phyloP scores from a whole-genome alignment of 2,888 invertebrate genomes.

The Mechanitis mazaeus region DNA sequence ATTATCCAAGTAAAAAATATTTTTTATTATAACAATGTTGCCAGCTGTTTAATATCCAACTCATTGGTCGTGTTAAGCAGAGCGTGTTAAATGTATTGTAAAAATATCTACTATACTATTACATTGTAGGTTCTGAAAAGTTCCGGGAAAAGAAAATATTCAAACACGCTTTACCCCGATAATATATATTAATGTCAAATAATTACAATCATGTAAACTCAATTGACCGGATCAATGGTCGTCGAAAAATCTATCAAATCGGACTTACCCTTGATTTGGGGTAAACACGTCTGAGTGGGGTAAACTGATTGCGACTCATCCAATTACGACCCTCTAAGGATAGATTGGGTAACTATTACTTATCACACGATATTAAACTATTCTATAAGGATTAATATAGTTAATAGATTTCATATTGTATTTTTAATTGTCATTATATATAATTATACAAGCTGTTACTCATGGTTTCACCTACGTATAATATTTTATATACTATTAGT shows the following conservation, averaged over 20 bases:
- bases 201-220: constrained; percentile 13
- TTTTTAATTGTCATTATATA: no score
- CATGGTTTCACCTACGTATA: no score
- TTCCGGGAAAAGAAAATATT: background rate
- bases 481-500: no score
- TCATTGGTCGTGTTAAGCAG: background rate
- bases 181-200: background rate
- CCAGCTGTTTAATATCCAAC: constrained; percentile 5
- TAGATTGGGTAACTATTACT: constrained; percentile 39
- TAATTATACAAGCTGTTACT: no score
- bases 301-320: constrained; percentile 72
- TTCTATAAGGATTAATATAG: no score
- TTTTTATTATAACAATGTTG: constrained; percentile 1
- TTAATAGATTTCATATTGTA: no score
- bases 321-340: constrained; percentile 62
- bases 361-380: constrained; percentile 17
- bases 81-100: constrained; percentile 4
- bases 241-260: constrained; percentile 45
- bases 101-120: background rate
- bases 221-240: constrained; percentile 29
- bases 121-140: background rate
- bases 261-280: constrained; percentile 62
- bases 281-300: constrained; percentile 70
- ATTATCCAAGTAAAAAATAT: background rate
- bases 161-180: background rate